phyloP scores from a whole-genome alignment of 1,140 invertebrate genomes.

The Oppia nitens region DNA sequence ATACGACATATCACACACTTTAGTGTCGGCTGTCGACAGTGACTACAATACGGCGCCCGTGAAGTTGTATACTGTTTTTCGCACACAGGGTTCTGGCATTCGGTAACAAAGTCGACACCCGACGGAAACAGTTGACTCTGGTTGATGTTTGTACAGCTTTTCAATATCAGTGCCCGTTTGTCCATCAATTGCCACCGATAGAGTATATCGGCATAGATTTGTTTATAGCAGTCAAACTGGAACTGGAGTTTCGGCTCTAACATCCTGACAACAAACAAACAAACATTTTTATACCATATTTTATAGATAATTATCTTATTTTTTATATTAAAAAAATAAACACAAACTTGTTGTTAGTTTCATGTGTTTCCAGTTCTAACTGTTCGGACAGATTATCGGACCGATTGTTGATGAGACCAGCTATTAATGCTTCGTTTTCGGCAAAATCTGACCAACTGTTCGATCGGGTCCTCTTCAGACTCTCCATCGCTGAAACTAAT shows the following conservation, averaged over 20 bases:
- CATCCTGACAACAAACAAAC: slow-evolving; percentile 29
- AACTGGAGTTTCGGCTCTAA: slow-evolving; percentile 37
- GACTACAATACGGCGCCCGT: slow-evolving; percentile 36
- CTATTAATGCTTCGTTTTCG: slow-evolving; percentile 41
- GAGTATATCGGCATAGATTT: slow-evolving; percentile 70
- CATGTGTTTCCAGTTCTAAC: slow-evolving; percentile 24
- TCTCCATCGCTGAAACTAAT: slow-evolving; percentile 27
- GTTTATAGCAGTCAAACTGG: slow-evolving; percentile 69
- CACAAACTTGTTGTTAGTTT: slow-evolving; percentile 26
- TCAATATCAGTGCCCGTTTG: slow-evolving; percentile 60
- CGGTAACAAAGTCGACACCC: slow-evolving; percentile 6
- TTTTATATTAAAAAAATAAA: no score
- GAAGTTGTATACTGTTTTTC: slow-evolving; percentile 2
- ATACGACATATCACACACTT: slow-evolving; percentile 67
- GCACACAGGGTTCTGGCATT: slow-evolving; percentile 5
- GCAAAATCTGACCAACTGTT: slow-evolving; percentile 74
- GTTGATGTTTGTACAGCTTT: slow-evolving; percentile 46
- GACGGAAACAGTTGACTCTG: slow-evolving; percentile 15
- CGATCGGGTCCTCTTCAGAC: slow-evolving; percentile 51
- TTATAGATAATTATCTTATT: no score
- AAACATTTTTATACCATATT: no score
- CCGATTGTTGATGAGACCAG: neutral
- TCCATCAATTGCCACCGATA: slow-evolving; percentile 65
- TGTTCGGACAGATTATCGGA: neutral
- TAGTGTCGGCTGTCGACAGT: slow-evolving; percentile 50